A percentile compares a stretch with the other conserved stretches of the same genome.
phyloP scores from a whole-genome alignment of 2,113 vertebrate species.

The Eulacestoma nigropectus region DNA sequence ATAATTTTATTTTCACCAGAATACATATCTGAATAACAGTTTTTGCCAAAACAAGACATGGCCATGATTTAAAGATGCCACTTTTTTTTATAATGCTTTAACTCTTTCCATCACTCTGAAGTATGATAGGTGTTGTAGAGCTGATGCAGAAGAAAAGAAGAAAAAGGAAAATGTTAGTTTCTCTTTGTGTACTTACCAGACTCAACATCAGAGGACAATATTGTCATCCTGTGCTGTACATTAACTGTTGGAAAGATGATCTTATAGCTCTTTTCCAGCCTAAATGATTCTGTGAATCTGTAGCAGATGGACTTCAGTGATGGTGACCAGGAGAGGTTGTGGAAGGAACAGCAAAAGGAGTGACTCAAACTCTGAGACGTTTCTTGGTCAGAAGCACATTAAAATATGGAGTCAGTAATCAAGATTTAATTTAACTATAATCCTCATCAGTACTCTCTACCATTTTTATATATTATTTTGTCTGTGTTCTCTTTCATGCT shows the following conservation, averaged over 20 bases:
- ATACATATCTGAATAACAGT: background rate
- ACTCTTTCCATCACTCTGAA: background rate
- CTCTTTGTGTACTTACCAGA: fast-evolving
- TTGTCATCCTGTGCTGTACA: background rate
- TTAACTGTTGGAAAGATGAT: background rate
- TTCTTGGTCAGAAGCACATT: background rate
- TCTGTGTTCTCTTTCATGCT: background rate
- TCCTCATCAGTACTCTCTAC: background rate
- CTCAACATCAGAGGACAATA: background rate
- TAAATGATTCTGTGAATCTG: background rate
- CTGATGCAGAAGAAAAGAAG: background rate
- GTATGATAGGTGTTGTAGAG: background rate
- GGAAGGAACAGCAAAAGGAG: background rate
- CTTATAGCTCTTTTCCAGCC: background rate
- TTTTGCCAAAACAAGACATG: background rate
- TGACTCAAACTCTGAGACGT: fast-evolving
- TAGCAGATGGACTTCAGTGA: background rate
- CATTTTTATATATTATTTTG: background rate
- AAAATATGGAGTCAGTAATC: background rate
- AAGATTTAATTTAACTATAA: background rate
- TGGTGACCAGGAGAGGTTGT: background rate
- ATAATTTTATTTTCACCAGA: background rate
- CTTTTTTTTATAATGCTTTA: background rate
- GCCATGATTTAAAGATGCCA: background rate
- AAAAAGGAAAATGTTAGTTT: background rate